Evolutionary conservation across 2,113 vertebrate species (phyloP).

Genomic region (Ciconia maguari): DNA sequence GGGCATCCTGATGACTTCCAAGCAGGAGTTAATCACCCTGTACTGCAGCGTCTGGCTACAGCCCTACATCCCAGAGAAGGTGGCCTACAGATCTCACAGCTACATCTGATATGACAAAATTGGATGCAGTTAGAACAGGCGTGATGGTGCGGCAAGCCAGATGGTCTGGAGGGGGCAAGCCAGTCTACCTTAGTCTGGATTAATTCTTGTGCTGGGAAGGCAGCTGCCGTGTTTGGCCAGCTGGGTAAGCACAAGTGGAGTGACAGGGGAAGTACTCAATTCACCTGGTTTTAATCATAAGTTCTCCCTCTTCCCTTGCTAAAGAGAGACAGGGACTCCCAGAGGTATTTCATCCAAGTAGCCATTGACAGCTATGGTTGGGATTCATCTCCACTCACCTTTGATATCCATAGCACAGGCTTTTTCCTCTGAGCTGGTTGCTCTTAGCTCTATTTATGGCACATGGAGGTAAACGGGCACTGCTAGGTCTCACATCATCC

Average conservation of each 20-base stretch:
- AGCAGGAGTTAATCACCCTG: neutral
- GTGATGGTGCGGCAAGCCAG: neutral
- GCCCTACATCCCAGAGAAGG: neutral
- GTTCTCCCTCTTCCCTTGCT: neutral
- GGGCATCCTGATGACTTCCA: neutral
- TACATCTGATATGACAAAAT: neutral
- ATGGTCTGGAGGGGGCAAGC: neutral
- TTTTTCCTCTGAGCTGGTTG: neutral
- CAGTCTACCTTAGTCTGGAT: neutral
- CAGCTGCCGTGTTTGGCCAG: neutral
- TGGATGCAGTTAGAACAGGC: neutral
- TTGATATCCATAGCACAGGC: neutral
- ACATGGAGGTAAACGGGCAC: neutral
- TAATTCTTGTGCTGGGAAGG: neutral
- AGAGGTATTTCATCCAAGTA: neutral
- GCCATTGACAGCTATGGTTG: neutral
- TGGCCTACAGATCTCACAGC: neutral
- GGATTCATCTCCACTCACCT: neutral
- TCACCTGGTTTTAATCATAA: neutral
- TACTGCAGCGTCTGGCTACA: neutral
- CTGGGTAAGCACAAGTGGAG: neutral
- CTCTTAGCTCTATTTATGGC: neutral
- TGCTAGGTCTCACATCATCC: neutral
- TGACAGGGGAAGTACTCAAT: neutral
- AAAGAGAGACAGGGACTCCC: neutral